Conservation (phyloP, 2,113 vertebrate species). For the Tupaia tana region DNA sequence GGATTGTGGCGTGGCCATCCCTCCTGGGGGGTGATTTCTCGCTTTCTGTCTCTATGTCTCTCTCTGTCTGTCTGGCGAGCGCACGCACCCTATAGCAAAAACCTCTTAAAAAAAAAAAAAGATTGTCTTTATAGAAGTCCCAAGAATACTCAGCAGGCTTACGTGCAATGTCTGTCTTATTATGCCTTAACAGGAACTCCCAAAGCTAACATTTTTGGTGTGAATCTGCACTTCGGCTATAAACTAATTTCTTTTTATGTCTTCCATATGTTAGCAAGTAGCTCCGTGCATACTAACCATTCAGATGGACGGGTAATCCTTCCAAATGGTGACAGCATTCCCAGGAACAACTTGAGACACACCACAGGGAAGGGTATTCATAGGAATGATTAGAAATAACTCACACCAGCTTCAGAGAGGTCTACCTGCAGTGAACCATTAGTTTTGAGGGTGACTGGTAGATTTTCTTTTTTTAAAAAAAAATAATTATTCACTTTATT, state of each 20-base stretch:
- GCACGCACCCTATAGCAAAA: no score
- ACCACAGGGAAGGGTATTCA: background rate
- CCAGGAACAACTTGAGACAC: background rate
- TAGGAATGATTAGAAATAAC: conserved; percentile 15
- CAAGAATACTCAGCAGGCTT: background rate
- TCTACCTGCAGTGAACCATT: conserved; percentile 10
- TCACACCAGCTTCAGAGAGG: background rate
- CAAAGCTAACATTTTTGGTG: background rate
- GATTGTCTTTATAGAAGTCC: background rate
- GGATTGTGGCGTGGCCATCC: no score
- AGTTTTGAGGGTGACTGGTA: background rate
- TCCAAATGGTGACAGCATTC: conserved; percentile 3
- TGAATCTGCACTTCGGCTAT: conserved; percentile 18
- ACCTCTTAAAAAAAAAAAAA: no score
- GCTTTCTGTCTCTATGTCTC: no score
- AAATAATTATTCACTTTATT: no score
- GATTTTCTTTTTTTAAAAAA: no score
- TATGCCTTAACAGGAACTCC: background rate
- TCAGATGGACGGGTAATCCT: background rate
- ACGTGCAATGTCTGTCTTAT: background rate
- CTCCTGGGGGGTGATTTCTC: no score
- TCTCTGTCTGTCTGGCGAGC: no score
- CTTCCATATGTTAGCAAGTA: conserved; percentile 36
- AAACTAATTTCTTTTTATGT: background rate
- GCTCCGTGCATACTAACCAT: background rate